Evolutionary conservation across 2,888 invertebrate genomes (phyloP).

Genomic region (Chouioia cunea): DNA sequence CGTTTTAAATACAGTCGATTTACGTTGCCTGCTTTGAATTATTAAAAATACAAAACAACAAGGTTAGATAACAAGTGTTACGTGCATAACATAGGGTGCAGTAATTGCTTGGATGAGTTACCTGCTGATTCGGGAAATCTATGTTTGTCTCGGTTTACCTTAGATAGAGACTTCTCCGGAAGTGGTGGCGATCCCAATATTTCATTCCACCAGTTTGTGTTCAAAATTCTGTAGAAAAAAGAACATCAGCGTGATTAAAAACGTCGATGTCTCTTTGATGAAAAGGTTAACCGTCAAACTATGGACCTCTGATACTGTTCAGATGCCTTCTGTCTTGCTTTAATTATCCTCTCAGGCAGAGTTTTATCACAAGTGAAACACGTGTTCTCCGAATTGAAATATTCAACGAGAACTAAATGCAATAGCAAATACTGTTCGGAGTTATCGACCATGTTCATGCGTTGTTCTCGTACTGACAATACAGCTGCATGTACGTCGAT

Average conservation of each 20-base stretch:
- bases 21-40: conserved; percentile 46
- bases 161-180: conserved; percentile 47
- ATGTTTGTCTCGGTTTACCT: conserved; percentile 61
- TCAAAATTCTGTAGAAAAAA: conserved; percentile 58
- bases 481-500: conserved; percentile 56
- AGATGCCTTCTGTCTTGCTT: conserved; percentile 56
- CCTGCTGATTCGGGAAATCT: conserved; percentile 63
- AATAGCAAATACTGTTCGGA: conserved; percentile 69
- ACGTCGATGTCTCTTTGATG: neutral
- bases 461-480: conserved; percentile 51
- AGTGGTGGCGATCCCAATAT: conserved; percentile 59
- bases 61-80: neutral
- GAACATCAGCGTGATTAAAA: neutral
- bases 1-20: conserved; percentile 64
- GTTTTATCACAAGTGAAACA: conserved; percentile 62
- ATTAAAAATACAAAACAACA: conserved; percentile 4
- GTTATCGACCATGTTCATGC: conserved; percentile 62
- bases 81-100: neutral
- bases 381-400: conserved; percentile 64
- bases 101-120: conserved; percentile 1
- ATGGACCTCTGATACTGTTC: conserved; percentile 62
- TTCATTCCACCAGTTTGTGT: conserved; percentile 67
- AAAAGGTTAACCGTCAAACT: neutral
- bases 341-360: conserved; percentile 55
- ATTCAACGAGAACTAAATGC: conserved; percentile 68